Evolutionary conservation across 2,113 vertebrate species (phyloP).

Genomic region (Addax nasomaculatus): DNA sequence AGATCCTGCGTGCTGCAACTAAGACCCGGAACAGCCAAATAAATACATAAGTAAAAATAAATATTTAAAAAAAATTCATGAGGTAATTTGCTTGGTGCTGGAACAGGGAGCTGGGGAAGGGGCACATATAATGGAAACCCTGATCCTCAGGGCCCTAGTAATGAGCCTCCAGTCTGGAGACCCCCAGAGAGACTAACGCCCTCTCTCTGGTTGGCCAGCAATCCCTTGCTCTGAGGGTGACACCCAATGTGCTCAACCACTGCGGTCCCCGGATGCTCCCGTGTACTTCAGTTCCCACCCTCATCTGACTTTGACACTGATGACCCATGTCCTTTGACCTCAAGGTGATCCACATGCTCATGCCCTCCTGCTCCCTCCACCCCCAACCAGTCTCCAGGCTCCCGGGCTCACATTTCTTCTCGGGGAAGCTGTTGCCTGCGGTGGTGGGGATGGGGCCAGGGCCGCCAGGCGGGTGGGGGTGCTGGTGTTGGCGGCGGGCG

Average conservation of each 20-base stretch:
- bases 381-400: neutral
- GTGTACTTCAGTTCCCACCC: neutral
- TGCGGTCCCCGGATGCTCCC: fast-evolving
- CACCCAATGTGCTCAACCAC: neutral
- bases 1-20: neutral
- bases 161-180: neutral
- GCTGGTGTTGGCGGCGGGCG: conserved; percentile 80
- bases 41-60: neutral
- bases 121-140: fast-evolving
- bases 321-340: neutral
- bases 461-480: conserved; percentile 48
- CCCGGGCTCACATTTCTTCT: conserved; percentile 84
- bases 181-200: fast-evolving
- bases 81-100: neutral
- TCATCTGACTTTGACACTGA: neutral
- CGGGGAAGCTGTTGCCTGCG: conserved; percentile 69
- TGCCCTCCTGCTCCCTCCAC: too few relatives aligned
- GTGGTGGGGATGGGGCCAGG: neutral
- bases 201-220: neutral
- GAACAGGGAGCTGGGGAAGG: neutral
- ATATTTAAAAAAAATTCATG: neutral
- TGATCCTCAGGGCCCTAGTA: neutral
- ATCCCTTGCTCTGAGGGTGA: neutral
- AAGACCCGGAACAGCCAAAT: neutral
- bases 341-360: fast-evolving